Evolutionary conservation across 1,140 invertebrate species (phyloP).

Genomic region (Uloborus diversus): DNA sequence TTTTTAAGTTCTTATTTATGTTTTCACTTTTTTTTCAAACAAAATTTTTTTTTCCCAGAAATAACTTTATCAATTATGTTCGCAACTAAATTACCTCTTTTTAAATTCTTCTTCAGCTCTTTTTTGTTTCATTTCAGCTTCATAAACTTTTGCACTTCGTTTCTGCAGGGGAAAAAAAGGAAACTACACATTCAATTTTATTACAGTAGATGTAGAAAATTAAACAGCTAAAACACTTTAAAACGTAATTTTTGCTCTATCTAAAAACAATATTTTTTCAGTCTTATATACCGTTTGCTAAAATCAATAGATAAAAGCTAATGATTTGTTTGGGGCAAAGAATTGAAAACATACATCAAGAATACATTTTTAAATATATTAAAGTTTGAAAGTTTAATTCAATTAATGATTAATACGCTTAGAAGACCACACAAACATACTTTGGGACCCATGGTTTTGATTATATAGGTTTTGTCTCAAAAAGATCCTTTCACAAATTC

Average conservation of each 20-base stretch:
- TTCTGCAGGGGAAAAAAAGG: constrained; percentile 26
- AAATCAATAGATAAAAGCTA: background rate
- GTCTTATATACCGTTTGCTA: background rate
- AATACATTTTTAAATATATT: too few species aligned
- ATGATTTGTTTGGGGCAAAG: background rate
- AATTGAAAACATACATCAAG: background rate
- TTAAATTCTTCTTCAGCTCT: constrained; percentile 38
- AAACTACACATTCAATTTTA: background rate
- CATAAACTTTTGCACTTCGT: constrained; percentile 35
- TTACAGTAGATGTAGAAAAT: background rate
- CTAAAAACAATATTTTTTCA: background rate
- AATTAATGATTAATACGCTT: too few species aligned
- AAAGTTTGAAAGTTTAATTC: too few species aligned
- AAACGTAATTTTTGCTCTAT: background rate
- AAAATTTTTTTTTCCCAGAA: too few species aligned
- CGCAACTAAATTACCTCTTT: too few species aligned
- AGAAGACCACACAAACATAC: too few species aligned
- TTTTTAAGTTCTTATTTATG: too few species aligned
- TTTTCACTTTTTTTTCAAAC: too few species aligned
- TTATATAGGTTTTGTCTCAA: too few species aligned
- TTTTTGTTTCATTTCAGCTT: constrained; percentile 39
- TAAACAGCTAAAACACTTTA: background rate
- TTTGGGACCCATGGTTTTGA: too few species aligned
- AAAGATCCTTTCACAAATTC: too few species aligned
- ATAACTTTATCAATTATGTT: too few species aligned